These are phyloP conservation scores for Crenichthys baileyi DNA, from an alignment of 2,797 vertebrate species.

Conservation along the genomic window DNA sequence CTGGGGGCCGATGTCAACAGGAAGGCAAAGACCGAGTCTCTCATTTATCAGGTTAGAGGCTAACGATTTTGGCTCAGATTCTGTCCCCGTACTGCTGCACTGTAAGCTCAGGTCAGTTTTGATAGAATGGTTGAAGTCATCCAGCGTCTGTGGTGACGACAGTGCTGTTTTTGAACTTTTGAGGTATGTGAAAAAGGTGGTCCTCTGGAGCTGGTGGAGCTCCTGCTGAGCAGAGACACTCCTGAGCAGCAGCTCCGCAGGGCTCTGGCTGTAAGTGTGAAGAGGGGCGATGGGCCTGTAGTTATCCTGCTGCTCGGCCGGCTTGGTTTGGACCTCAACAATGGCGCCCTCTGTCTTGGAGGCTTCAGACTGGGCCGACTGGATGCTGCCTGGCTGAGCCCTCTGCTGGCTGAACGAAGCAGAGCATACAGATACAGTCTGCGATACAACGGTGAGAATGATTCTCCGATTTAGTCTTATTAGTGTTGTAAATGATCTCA, in stretches of 20 bases:
- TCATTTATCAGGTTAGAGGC: slow-evolving; percentile 89
- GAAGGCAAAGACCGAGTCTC: slow-evolving; percentile 86
- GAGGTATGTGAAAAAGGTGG: slow-evolving; percentile 92
- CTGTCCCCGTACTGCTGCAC: not conserved
- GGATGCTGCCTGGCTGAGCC: slow-evolving; percentile 89
- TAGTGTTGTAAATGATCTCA: not conserved
- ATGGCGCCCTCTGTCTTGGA: slow-evolving; percentile 91
- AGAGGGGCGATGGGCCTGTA: slow-evolving; percentile 81
- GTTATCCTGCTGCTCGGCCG: slow-evolving; percentile 89
- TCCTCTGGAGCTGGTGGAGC: slow-evolving; percentile 88
- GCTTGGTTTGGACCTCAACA: slow-evolving; percentile 89
- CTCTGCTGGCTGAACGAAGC: slow-evolving; percentile 87
- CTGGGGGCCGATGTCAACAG: slow-evolving; percentile 91
- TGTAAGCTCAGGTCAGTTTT: too few species aligned
- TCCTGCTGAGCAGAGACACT: slow-evolving; percentile 85
- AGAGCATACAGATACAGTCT: slow-evolving; percentile 63
- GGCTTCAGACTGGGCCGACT: slow-evolving; percentile 89
- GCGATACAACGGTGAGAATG: slow-evolving; percentile 80
- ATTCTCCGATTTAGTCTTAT: not conserved
- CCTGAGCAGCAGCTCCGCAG: slow-evolving; percentile 91
- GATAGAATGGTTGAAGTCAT: not conserved
- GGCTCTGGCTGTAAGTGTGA: slow-evolving; percentile 87
- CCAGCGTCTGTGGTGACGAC: not conserved
- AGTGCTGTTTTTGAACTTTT: not conserved
- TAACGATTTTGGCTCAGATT: not conserved